phyloP scores from a whole-genome alignment of 1,140 invertebrate genomes.

The Drosophila erecta region DNA sequence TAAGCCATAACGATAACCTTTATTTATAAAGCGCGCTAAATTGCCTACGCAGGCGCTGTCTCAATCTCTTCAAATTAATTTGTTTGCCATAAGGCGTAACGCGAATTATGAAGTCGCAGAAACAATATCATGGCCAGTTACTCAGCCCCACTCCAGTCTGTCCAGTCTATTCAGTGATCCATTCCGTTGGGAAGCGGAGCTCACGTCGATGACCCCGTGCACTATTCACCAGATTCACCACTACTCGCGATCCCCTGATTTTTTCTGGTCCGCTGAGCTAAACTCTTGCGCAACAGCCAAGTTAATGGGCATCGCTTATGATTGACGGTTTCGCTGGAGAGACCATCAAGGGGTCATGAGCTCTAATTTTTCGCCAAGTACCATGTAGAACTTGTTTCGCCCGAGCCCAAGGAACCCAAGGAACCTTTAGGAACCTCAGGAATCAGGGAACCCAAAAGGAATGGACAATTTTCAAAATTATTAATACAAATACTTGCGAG shows the following conservation, averaged over 20 bases:
- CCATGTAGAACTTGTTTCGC: constrained; percentile 36
- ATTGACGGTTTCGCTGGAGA: constrained; percentile 58
- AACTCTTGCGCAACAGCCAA: constrained; percentile 56
- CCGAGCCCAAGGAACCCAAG: neutral
- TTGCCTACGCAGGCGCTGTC: constrained; percentile 34
- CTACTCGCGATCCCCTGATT: constrained; percentile 19
- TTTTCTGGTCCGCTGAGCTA: constrained; percentile 68
- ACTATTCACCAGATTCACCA: constrained; percentile 45
- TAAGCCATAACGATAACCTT: constrained; percentile 6
- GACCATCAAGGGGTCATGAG: constrained; percentile 72
- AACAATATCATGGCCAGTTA: constrained; percentile 28
- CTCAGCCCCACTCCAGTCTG: neutral
- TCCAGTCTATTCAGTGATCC: constrained; percentile 3
- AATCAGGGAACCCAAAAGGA: neutral
- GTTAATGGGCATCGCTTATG: constrained; percentile 74
- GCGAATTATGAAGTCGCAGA: constrained; percentile 47
- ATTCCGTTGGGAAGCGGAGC: constrained; percentile 24
- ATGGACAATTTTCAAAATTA: constrained; percentile 29
- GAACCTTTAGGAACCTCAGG: no score
- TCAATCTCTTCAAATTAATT: constrained; percentile 56
- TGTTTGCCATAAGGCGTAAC: constrained; percentile 61
- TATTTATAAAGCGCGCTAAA: constrained; percentile 32
- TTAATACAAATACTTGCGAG: constrained; percentile 24
- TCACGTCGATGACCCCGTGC: constrained; percentile 67
- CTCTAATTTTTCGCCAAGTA: constrained; percentile 55